Base-by-base conservation (phyloP, 2,797 vertebrate genomes). In the Hemitrygon akajei region DNA sequence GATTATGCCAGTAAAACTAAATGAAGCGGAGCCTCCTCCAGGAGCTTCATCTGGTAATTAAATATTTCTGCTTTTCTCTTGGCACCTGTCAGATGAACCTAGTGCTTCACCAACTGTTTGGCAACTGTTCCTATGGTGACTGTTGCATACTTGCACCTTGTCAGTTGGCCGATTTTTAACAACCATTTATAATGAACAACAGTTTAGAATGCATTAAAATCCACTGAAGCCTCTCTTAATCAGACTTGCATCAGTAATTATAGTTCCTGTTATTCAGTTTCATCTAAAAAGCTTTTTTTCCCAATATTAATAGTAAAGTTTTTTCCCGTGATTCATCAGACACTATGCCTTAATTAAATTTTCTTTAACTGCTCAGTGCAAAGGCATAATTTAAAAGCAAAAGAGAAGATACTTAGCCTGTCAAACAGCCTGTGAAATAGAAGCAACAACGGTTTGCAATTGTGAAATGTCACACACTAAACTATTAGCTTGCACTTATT, bases 81-180 rank as follows among this genome's bases (percentile, higher is more conserved):
- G 63, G 63, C 60, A 89, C 86, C 86, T 89, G 86, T 89, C 86
- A 89, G n/a, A 89, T 89, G 63, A 89, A 89, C 86, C 86, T 69
- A 89, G 86, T 69, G 86, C 86, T 89, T 89, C 60, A 89, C 86
- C 86, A 89, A 89, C 86, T 89, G 86, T 89, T 89, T 89, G 86
- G 86, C 86, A 89, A 89, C 86, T 89, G 86, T 89, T 89, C 86
- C 86, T 89, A 89, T 89, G 86, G 86, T 89, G 86, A 89, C 86
- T 86, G 82, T 60, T 86, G 82, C 82, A 86, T 60, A 86, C 82
- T 89, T 89, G 86, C 86, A 66, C 60, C 84, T 69, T 89, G 60
- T 89, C 86, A 89, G 86, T 89, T 89, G 86, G 86, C 86, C 60
- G n/a, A 89, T 89, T 89, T 73, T 89, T 69, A 89, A 89, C 86